Evolutionary conservation across 2,888 invertebrate species (phyloP), one percentile per base, ranked within the genome.

Genomic region (Tetragonula carbonaria): DNA sequence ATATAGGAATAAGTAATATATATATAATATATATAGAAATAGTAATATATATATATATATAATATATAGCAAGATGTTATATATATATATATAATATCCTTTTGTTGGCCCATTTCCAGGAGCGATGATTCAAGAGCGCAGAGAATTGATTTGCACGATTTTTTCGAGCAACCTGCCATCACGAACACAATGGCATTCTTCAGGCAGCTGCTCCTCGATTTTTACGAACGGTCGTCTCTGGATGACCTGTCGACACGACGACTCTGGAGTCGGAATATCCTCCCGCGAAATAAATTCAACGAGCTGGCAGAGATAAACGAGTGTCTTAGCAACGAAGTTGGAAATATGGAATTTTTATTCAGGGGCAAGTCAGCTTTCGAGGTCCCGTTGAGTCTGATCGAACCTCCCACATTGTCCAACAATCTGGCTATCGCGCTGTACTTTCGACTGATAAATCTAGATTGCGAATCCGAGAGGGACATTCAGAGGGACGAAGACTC

Each of bases 201-300:
- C 72, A 90, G 92, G 0, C 93, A 94, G 80, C 88, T 95, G 16
- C 84, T 96, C 66, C 90, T 95, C 16, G 93, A 94, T 78, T 95
- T 94, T 88, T 95, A 95, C 86, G 94, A 94, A 73, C 90, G 93
- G 18, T 94, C 95, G 0, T 94, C 94, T 23, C 73, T 81, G 0
- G 89, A 93, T 33, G 95, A 95, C 88, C 85, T 94, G 1, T 65
- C 89, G 13, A 72, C 95, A 11, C 91, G 95, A 82, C 88, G 92
- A 82, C 80, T 92, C 4, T 94, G 94, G 93, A 73, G 91, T 5
- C 73, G 77, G 2, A 82, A 85, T 51, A 81, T 90, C 21, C 80
- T 91, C 4, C 53, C 66, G 4, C 65, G 63, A 21, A 57, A 73
- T 23, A 14, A 45, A 23, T 70, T 90, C 11, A 18, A 74, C 23